Conservation (phyloP, 2,797 vertebrate species). For the Sphenopsis melanotis region DNA sequence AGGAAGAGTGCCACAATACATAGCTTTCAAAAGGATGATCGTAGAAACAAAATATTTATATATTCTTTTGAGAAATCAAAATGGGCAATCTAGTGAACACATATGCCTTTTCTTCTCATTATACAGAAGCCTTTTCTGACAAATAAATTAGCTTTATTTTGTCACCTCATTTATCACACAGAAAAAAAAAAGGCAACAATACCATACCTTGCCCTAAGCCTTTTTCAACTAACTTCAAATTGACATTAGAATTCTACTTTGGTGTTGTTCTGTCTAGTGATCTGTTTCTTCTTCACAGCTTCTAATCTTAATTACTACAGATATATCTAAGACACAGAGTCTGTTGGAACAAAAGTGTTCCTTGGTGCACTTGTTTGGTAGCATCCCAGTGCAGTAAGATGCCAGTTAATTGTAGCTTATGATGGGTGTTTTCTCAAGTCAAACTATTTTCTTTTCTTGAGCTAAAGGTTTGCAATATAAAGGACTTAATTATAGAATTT, state of each 20-base stretch:
- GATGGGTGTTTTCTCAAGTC: background rate
- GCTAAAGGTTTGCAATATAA: background rate
- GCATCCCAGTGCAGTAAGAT: background rate
- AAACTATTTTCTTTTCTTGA: background rate
- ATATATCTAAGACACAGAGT: background rate
- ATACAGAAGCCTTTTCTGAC: constrained; percentile 14
- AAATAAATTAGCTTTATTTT: constrained; percentile 62
- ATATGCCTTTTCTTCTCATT: background rate
- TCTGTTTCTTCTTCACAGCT: background rate
- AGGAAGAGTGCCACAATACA: background rate
- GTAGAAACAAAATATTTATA: background rate
- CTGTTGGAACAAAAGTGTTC: background rate
- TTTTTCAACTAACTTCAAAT: constrained; percentile 31
- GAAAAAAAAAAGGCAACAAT: background rate
- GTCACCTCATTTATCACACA: constrained; percentile 52
- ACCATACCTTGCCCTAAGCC: constrained; percentile 2
- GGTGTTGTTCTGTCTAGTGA: background rate
- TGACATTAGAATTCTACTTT: constrained; percentile 33
- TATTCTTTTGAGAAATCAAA: constrained; percentile 12
- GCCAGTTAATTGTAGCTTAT: background rate
- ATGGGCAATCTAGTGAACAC: background rate
- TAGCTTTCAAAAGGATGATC: background rate
- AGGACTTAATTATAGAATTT: background rate
- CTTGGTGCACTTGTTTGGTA: background rate
- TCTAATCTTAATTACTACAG: constrained; percentile 27